Conservation (phyloP, 2,888 invertebrate genomes). For the Idaea aversata region DNA sequence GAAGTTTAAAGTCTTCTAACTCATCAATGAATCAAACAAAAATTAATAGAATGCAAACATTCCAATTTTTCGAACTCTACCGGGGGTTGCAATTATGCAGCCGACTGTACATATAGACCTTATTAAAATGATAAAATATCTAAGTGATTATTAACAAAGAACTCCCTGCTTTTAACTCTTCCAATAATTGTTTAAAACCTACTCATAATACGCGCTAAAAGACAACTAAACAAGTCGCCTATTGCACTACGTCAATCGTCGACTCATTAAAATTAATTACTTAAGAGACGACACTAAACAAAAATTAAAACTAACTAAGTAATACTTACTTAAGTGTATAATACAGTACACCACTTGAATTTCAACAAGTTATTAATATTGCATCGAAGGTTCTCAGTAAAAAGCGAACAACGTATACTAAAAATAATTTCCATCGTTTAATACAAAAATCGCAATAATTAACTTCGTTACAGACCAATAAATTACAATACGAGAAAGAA, state of each 20-base stretch:
- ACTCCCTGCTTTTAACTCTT: no score
- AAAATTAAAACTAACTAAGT: constrained; percentile 12
- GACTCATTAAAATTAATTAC: constrained; percentile 2
- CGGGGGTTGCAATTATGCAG: no score
- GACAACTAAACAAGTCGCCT: no score
- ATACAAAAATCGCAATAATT: constrained; percentile 81
- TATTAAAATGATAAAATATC: no score
- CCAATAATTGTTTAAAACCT: no score
- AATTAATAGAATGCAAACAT: no score
- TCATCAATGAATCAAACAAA: no score
- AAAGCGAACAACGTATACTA: constrained; percentile 60
- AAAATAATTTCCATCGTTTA: constrained; percentile 80
- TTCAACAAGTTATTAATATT: constrained; percentile 31
- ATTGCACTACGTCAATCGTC: not conserved
- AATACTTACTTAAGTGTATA: constrained; percentile 18
- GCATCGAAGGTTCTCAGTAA: constrained; percentile 60
- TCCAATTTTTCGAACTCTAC: no score
- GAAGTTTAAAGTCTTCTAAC: no score
- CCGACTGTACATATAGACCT: no score
- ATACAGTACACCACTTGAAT: not conserved
- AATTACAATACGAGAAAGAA: constrained; percentile 80
- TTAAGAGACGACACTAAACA: constrained; percentile 6
- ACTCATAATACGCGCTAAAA: no score
- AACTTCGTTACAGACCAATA: constrained; percentile 80
- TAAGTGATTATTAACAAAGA: no score